phyloP scores from a whole-genome alignment of 2,797 vertebrate species.

The Brachymystax lenok region DNA sequence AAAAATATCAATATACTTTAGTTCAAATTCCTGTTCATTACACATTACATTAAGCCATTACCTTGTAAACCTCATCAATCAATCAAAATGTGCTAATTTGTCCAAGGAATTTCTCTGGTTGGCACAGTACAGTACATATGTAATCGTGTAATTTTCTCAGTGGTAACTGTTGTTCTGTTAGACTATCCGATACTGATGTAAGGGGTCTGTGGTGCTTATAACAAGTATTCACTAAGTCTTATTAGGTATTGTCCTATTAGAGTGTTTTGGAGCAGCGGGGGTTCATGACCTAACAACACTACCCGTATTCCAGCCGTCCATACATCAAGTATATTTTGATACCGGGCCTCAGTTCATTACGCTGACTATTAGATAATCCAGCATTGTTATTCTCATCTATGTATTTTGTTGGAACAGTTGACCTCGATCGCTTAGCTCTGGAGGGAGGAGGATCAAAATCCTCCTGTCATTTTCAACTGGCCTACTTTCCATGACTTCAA shows the following conservation, averaged over 20 bases:
- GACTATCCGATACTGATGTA: no score
- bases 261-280: background rate
- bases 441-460: slow-evolving; percentile 50
- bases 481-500: slow-evolving; percentile 57
- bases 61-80: no score
- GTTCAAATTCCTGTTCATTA: no score
- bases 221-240: no score
- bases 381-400: slow-evolving; percentile 35
- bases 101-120: no score
- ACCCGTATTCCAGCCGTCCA: background rate
- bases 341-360: slow-evolving; percentile 10
- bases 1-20: background rate
- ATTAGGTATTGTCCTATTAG: no score
- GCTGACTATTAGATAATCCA: slow-evolving; percentile 50
- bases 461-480: slow-evolving; percentile 48
- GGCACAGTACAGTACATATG: no score
- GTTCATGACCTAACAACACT: background rate
- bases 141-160: no score
- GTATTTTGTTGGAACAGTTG: slow-evolving; percentile 52
- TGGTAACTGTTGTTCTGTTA: no score
- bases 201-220: no score
- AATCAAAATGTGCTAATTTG: no score
- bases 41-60: no score
- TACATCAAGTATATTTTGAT: background rate
- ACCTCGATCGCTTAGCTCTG: slow-evolving; percentile 48